Conservation (phyloP, 2,113 vertebrate species). For the Alectura lathami region DNA sequence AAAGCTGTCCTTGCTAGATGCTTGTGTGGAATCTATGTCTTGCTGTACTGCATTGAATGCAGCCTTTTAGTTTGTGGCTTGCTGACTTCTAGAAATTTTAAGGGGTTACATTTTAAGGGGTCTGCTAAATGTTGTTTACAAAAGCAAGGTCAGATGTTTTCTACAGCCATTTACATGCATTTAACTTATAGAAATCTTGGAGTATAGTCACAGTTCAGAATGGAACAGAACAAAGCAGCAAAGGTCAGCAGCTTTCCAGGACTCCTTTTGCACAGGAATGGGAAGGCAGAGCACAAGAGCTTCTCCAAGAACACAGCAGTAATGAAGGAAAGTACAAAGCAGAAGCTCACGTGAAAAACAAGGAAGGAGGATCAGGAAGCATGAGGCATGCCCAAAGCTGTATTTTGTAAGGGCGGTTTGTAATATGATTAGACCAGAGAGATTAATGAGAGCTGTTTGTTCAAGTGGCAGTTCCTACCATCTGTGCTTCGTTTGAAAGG, state of each 20-base stretch:
- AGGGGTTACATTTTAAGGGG: background rate
- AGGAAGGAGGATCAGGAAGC: background rate
- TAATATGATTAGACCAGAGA: background rate
- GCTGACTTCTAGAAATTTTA: background rate
- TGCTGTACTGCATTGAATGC: background rate
- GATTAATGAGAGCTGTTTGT: background rate
- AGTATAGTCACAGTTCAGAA: background rate
- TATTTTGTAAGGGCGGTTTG: background rate
- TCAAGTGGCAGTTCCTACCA: background rate
- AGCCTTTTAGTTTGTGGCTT: background rate
- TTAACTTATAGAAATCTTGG: background rate
- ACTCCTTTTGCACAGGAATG: background rate
- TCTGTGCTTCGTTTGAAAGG: background rate
- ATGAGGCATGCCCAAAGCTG: background rate
- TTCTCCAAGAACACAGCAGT: background rate
- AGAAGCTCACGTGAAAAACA: background rate
- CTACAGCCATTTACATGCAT: background rate
- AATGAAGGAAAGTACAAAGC: background rate
- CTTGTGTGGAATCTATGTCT: background rate
- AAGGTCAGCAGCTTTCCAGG: background rate
- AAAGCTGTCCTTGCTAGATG: background rate
- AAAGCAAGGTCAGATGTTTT: background rate
- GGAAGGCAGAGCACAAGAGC: background rate
- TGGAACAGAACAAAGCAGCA: background rate
- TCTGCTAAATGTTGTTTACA: background rate